Evolutionary conservation across 2,797 vertebrate species (phyloP).

Genomic region (Tokudaia muenninki): DNA sequence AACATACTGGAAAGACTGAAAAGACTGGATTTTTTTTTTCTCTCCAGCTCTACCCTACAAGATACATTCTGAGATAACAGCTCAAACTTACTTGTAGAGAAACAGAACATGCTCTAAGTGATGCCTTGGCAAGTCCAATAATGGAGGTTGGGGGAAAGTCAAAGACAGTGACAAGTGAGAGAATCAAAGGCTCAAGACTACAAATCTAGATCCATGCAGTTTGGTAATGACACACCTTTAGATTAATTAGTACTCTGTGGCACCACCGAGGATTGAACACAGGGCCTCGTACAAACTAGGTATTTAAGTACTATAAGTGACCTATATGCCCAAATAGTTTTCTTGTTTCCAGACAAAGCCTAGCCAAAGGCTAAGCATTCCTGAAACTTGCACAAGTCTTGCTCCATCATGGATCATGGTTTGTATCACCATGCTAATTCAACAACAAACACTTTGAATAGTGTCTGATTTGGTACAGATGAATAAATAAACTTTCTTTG

Average conservation of each 20-base stretch:
- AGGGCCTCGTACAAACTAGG: neutral
- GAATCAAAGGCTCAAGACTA: neutral
- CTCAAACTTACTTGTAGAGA: conserved; percentile 9
- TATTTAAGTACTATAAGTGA: neutral
- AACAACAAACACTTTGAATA: conserved; percentile 33
- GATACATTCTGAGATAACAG: neutral
- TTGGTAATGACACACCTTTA: neutral
- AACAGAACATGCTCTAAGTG: conserved; percentile 45
- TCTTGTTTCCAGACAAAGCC: neutral
- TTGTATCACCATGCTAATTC: neutral
- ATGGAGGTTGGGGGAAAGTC: neutral
- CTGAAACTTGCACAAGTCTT: neutral
- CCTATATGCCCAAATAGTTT: neutral
- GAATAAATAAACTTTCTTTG: neutral
- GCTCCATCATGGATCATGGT: neutral
- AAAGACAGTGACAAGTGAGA: neutral
- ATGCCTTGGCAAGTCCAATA: neutral
- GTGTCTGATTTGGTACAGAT: conserved; percentile 51
- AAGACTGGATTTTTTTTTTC: neutral
- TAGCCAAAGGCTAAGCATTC: neutral
- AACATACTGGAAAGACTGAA: conserved; percentile 2
- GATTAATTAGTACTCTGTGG: neutral
- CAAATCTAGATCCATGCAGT: neutral
- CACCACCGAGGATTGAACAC: neutral
- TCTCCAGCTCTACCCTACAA: neutral